phyloP scores from a whole-genome alignment of 2,797 vertebrate species.

The Arctocebus calabarensis region DNA sequence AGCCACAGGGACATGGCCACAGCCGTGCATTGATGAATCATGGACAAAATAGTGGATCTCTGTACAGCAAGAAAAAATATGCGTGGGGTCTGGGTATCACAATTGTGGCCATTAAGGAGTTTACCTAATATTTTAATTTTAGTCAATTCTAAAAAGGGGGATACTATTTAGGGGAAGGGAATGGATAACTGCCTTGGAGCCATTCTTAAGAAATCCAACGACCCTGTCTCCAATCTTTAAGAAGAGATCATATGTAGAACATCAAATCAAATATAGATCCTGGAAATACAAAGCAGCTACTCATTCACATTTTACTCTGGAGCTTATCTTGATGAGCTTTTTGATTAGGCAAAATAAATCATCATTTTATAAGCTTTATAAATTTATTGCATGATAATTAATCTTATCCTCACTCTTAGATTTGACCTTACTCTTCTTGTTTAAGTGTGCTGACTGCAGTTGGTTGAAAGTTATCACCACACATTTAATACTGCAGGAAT shows the following conservation, averaged over 20 bases:
- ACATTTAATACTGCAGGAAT: neutral
- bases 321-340: neutral
- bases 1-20: neutral
- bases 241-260: neutral
- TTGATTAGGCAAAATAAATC: neutral
- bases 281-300: neutral
- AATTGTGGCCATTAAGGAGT: neutral
- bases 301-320: neutral
- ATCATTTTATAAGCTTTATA: constrained; percentile 13
- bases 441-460: neutral
- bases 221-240: neutral
- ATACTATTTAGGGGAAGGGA: neutral
- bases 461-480: neutral
- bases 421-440: neutral
- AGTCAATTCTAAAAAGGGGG: neutral
- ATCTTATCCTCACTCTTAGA: neutral
- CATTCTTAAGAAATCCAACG: neutral
- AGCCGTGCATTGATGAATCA: neutral
- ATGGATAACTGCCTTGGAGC: neutral
- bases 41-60: neutral
- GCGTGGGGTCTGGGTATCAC: neutral
- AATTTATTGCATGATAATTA: neutral
- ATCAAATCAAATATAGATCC: neutral
- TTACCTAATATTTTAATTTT: neutral
- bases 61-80: neutral